Evolutionary conservation across 2,113 vertebrate species (phyloP).

Genomic region (Tetrao urogallus): DNA sequence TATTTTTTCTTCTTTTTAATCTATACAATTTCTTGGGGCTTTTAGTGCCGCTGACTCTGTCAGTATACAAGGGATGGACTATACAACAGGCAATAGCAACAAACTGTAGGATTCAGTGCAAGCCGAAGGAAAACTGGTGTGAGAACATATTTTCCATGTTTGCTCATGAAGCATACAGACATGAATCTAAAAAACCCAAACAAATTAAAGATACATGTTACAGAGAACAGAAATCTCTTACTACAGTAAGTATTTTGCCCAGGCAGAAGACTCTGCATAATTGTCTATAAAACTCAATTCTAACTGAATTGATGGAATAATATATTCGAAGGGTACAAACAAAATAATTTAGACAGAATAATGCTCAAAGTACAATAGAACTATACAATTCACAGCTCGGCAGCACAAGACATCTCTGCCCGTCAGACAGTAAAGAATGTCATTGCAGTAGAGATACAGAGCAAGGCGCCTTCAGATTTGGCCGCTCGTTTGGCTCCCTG

Average conservation of each 20-base stretch:
- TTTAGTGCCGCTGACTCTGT: conserved; percentile 83
- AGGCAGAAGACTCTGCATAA: conserved; percentile 87
- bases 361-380: conserved; percentile 75
- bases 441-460: neutral
- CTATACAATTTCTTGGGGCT: conserved; percentile 85
- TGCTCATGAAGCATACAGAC: conserved; percentile 78
- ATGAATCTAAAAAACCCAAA: conserved; percentile 77
- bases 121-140: conserved; percentile 59
- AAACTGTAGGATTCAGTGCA: conserved; percentile 77
- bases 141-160: conserved; percentile 73
- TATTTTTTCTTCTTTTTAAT: conserved; percentile 92
- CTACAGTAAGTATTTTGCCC: conserved; percentile 82
- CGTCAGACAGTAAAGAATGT: conserved; percentile 49
- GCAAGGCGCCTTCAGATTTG: neutral
- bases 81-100: conserved; percentile 83
- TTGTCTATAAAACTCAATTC: conserved; percentile 89
- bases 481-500: neutral
- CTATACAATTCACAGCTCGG: conserved; percentile 86
- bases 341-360: conserved; percentile 77
- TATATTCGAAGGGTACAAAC: conserved; percentile 79
- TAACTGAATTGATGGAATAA: conserved; percentile 87
- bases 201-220: conserved; percentile 79
- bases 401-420: conserved; percentile 74
- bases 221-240: conserved; percentile 93
- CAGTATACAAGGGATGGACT: conserved; percentile 77